A percentile compares a stretch with the other conserved stretches of the same genome.
Evolutionary conservation across 2,113 vertebrate species (phyloP).

Genomic region (Phalacrocorax pelagicus): DNA sequence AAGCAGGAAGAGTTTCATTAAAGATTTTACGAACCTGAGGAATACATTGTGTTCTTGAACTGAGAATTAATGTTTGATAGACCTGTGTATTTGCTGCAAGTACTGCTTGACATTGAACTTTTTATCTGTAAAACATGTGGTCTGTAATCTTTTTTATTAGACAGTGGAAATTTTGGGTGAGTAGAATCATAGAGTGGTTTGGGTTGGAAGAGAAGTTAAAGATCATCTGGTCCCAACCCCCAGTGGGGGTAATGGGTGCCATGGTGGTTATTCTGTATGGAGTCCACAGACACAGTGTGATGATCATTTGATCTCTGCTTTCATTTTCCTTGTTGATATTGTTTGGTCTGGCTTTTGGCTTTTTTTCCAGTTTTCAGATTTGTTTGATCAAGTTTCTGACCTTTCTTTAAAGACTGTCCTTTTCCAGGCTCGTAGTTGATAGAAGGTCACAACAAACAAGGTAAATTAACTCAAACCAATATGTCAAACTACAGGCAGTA

Average conservation of each 20-base stretch:
- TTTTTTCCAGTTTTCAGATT: background rate
- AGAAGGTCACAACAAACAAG: background rate
- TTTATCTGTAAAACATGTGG: background rate
- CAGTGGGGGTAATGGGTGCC: background rate
- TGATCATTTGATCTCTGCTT: background rate
- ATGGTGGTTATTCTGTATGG: background rate
- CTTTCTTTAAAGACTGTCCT: background rate
- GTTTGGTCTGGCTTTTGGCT: background rate
- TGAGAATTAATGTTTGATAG: background rate
- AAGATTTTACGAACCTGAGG: slow-evolving; percentile 6
- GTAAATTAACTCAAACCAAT: background rate
- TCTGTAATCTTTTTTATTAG: background rate
- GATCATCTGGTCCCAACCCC: background rate
- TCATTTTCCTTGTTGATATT: background rate
- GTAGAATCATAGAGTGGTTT: background rate
- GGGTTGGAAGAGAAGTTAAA: background rate
- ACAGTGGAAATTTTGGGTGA: background rate
- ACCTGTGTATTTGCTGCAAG: background rate
- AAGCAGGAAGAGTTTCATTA: slow-evolving; percentile 2
- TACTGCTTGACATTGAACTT: background rate
- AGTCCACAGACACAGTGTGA: background rate
- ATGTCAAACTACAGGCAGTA: background rate
- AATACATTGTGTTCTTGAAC: background rate
- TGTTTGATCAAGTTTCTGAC: background rate
- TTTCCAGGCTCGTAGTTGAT: background rate